Conservation (phyloP, 1,140 invertebrate species). For the Cydia fagiglandana region DNA sequence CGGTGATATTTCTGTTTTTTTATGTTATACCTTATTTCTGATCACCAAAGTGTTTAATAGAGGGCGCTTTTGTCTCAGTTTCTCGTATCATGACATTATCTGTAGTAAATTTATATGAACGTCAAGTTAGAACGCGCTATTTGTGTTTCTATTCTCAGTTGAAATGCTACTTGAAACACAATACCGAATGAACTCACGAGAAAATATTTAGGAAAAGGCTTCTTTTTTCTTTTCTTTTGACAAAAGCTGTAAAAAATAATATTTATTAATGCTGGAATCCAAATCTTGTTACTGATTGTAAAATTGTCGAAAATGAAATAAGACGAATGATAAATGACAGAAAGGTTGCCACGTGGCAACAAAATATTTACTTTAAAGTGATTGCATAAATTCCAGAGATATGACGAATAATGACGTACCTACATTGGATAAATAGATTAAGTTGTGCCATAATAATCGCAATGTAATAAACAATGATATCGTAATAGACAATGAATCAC, state of each 20-base stretch:
- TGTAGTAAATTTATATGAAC: too few species aligned
- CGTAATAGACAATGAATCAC: background rate
- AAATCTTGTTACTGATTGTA: background rate
- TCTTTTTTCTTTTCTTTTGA: background rate
- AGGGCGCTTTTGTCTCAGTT: too few species aligned
- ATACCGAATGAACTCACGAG: too few species aligned
- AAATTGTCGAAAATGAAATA: background rate
- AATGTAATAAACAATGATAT: background rate
- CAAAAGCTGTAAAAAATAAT: too few species aligned
- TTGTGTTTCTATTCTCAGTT: too few species aligned
- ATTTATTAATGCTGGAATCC: too few species aligned
- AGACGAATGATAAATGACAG: background rate
- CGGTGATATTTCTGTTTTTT: background rate
- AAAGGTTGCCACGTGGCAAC: background rate
- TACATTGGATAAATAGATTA: background rate
- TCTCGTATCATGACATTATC: too few species aligned
- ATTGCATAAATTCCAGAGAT: conserved; percentile 15
- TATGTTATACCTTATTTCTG: too few species aligned
- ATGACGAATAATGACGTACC: background rate
- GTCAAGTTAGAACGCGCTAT: too few species aligned
- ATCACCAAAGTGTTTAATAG: too few species aligned
- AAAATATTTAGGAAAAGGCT: too few species aligned
- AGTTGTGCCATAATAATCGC: background rate
- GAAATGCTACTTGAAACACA: too few species aligned
- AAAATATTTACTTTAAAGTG: background rate